phyloP scores from a whole-genome alignment of 2,113 vertebrate species.

The Caracal caracal region DNA sequence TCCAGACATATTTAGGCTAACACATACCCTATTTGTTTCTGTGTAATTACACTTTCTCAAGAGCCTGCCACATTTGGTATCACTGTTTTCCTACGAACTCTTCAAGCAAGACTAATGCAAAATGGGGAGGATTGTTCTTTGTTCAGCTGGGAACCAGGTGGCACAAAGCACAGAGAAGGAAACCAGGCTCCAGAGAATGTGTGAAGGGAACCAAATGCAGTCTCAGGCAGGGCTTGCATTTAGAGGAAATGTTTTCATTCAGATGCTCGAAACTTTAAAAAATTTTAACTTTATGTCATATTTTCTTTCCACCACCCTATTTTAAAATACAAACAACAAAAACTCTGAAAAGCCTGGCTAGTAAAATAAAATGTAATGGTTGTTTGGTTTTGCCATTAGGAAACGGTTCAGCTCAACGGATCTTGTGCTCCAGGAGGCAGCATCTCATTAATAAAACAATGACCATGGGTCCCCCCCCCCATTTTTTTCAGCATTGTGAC shows the following conservation, averaged over 20 bases:
- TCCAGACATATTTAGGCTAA: conserved; percentile 72
- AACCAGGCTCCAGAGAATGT: background rate
- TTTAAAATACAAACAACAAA: background rate
- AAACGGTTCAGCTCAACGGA: background rate
- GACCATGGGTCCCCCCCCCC: background rate
- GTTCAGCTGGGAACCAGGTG: conserved; percentile 56
- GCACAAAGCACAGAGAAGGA: conserved; percentile 1
- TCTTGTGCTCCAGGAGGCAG: conserved; percentile 62
- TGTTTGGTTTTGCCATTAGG: background rate
- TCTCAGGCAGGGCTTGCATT: background rate
- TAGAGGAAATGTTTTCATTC: background rate
- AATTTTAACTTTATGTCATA: background rate
- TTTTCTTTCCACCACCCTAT: conserved; percentile 1
- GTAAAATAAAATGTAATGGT: background rate
- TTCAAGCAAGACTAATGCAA: conserved; percentile 63
- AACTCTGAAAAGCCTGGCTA: background rate
- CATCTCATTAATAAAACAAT: conserved; percentile 52
- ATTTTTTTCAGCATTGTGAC: background rate
- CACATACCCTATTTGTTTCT: conserved; percentile 72
- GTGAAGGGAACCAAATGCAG: background rate
- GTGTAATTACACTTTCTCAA: conserved; percentile 79
- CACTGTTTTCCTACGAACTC: conserved; percentile 78
- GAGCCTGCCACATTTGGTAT: conserved; percentile 71
- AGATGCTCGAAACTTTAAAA: background rate
- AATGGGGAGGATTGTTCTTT: conserved; percentile 52